Base-by-base conservation (phyloP, 2,888 invertebrate species). In the Drosophila mulleri region DNA sequence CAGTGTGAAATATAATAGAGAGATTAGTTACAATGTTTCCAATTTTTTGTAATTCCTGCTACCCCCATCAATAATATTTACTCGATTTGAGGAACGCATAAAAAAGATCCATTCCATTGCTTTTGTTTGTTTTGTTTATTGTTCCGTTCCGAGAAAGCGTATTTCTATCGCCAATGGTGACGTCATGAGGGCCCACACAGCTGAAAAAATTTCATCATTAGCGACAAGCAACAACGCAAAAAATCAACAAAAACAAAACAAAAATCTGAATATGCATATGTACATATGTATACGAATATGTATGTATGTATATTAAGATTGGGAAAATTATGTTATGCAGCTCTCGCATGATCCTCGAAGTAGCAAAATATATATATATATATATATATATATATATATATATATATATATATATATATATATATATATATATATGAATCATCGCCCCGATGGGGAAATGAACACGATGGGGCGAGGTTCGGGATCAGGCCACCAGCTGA, bases 191-290 rank as follows among this genome's bases (percentile, higher is more conserved):
- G 16, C 29, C 8, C 57, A 12, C 16, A 37, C 63, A 74, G 61
- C 67, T 74, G 67, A 69, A 74, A 68, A 65, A 57, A 42, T 68
- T 69, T 69, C 67, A 73, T 67, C 58, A 67, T 52, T 64, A 48
- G 23, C 62, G 57, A 68, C 62, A 65, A 59, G 26, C 23, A 61
- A 74, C 65, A 50, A 52, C 66, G 68, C 41, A 78, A 65, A 76
- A 53, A 53, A 52, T 14, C 12, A 37, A 37, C 35, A 12, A 35
- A 39, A 39, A 39, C 16, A 39, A 37, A 61, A 53, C 26, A 66
- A 48, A 64, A 52, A 75, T 53, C 18, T 8, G 9, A 4, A 32
- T 9, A 20, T 29, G 35, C n/a, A 23, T 32, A 16, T 29, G 8
- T 9, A 35, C n/a, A n/a, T n/a, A n/a, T 12, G 0, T 12, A 14